Evolutionary conservation across 2,797 vertebrate genomes (phyloP).

Genomic region (Helarctos malayanus): DNA sequence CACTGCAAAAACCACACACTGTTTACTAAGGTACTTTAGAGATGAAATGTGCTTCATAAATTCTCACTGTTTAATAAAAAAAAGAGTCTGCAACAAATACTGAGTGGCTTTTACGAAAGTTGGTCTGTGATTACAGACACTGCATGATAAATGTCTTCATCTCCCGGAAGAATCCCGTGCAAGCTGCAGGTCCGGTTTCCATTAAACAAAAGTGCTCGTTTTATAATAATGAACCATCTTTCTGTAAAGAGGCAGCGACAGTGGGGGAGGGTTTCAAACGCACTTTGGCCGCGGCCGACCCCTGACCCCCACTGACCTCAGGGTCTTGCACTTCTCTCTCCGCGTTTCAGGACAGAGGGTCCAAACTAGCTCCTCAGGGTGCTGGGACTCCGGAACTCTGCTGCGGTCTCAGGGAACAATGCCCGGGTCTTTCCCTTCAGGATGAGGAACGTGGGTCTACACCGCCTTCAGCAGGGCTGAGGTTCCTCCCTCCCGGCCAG

Average conservation of each 20-base stretch:
- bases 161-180: background rate
- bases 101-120: background rate
- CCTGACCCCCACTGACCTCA: background rate
- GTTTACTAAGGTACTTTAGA: background rate
- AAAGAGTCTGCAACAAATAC: background rate
- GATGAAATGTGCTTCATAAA: background rate
- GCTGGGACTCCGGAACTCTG: too few relatives aligned
- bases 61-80: background rate
- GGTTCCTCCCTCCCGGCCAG: background rate
- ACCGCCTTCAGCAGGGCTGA: fast-evolving
- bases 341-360: background rate
- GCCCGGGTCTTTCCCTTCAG: too few relatives aligned
- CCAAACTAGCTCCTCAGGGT: background rate
- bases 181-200: background rate
- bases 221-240: background rate
- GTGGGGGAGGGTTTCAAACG: background rate
- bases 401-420: too few relatives aligned
- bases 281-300: background rate
- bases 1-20: background rate
- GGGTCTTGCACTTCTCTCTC: background rate
- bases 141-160: background rate
- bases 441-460: background rate
- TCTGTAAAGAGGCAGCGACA: too few relatives aligned
- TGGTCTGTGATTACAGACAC: background rate
- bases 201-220: background rate